Evolutionary conservation across 2,113 vertebrate genomes (phyloP).

Genomic region (Ptyas mucosa): DNA sequence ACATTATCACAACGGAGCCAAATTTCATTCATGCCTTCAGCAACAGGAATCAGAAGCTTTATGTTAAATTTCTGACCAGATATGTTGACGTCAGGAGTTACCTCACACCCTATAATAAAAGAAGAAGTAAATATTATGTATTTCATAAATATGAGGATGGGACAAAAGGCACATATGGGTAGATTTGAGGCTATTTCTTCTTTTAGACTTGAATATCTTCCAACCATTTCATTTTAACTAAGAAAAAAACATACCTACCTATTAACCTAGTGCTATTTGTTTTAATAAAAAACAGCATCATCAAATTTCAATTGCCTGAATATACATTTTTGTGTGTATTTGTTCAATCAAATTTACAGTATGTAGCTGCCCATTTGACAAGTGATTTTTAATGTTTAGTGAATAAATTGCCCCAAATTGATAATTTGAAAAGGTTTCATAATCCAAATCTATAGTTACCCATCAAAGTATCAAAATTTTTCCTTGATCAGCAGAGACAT

Average conservation of each 20-base stretch:
- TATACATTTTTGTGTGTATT: neutral
- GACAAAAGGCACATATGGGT: neutral
- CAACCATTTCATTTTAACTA: neutral
- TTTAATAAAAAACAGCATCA: neutral
- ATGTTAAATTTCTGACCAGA: slow-evolving; percentile 99
- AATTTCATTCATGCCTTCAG: slow-evolving; percentile 98
- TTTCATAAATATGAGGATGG: neutral
- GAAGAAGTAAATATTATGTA: slow-evolving; percentile 10
- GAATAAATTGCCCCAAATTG: neutral
- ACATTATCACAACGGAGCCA: slow-evolving; percentile 97
- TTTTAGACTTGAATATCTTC: neutral
- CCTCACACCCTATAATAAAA: slow-evolving; percentile 86
- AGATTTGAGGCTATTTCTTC: neutral
- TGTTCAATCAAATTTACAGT: neutral
- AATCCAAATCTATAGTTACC: neutral
- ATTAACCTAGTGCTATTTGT: neutral
- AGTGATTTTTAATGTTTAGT: neutral
- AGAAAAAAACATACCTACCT: neutral
- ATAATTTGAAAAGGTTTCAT: neutral
- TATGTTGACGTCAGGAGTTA: slow-evolving; percentile 98
- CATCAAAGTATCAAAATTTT: neutral
- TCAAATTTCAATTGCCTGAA: neutral
- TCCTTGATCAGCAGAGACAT: neutral
- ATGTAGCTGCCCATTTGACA: neutral
- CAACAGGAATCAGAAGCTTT: slow-evolving; percentile 95